Evolutionary conservation across 2,113 vertebrate species (phyloP), one percentile per base, ranked within the genome.

Genomic region (Hipposideros armiger): DNA sequence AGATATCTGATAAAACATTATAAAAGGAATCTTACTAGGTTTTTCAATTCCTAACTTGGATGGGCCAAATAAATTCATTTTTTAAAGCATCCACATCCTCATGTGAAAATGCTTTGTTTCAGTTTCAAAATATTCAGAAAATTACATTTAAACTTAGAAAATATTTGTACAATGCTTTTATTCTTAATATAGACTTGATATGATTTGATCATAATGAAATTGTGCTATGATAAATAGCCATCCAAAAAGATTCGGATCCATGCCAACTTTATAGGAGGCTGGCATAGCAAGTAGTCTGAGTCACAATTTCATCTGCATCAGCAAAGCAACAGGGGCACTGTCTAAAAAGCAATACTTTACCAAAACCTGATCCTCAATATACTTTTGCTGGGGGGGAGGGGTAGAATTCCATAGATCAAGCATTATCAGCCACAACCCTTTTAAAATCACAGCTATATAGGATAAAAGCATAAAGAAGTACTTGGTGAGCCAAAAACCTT

Each of bases 171-270:
- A 83, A 42, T 72, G 54, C n/a, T 76, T 95, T 76, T 95, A 66
- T 89, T 87, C 60, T 86, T 93, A 91, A 94, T 76, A 64, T 54
- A 84, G 74, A 90, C 17, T 87, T 95, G 74, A 81, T 84, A 92
- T 42, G 28, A 94, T 72, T 96, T 90, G 42, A 92, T 90, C n/a
- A 67, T 62, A 87, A 96, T 90, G 45, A 95, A 95, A 90, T 5
- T 90, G n/a, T 93, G n/a, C 50, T 90, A 30, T 85, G 50, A 91
- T 64, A 87, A 95, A 96, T 15, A 95, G 30, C 67, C 40, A 60
- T 28, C 58, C 73, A 95, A 90, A 94, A 90, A 85, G 64, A 94
- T 36, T 84, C 17, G 56, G 26, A 10, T 56, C 36, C 52, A 56
- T 40, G 47, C 40, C 81, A 97, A 77, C 6, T 4, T 32, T 52